Base-by-base conservation (phyloP, 2,888 invertebrate genomes). In the Dermolepida albohirtum region DNA sequence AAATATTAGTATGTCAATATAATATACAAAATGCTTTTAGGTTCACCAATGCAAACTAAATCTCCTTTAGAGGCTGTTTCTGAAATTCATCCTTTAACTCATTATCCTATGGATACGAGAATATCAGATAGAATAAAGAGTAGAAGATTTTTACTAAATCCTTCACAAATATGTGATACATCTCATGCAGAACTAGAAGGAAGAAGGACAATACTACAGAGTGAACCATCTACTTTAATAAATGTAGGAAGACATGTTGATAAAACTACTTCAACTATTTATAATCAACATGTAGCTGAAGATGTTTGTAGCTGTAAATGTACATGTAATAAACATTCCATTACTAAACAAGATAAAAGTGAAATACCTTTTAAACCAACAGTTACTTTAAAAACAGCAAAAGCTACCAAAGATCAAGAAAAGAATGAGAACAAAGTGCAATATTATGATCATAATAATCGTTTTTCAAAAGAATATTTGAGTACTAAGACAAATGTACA, bases 391-490 rank as follows among this genome's bases (percentile, higher is more conserved):
- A 65, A 52, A 39, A 27, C 34, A 12, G 14, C 44, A 6, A 55
- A 40, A 50, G 5, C 50, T 1, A n/a, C 34, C n/a, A 47, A 54
- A 27, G 16, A 51, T 12, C n/a, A 12, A 2, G 12, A 55, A 22
- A 39, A 40, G 5, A 47, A 44, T 1, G 29, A 47, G 6, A 44
- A 44, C 59, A 78, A 73, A 76, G 85, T 86, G 1, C 81, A 83
- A 70, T 84, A 82, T 73, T 86, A 85, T 71, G 86, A 87, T 75
- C 84, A 85, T 71, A 78, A 80, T 29, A 86, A 85, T 71, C 83
- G 84, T 71, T 85, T 82, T 74, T 55, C 75, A 2, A 82, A 81
- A 40, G 75, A 79, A n/a, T 83, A 83, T 67, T 70, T 79, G 11
- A 79, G 76, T 5, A 74, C 79, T 1, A 72, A 69, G 4, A 73